These are phyloP conservation scores for Ormyrus labotus DNA, from an alignment of 2,888 invertebrate genomes.

Conservation along the genomic window DNA sequence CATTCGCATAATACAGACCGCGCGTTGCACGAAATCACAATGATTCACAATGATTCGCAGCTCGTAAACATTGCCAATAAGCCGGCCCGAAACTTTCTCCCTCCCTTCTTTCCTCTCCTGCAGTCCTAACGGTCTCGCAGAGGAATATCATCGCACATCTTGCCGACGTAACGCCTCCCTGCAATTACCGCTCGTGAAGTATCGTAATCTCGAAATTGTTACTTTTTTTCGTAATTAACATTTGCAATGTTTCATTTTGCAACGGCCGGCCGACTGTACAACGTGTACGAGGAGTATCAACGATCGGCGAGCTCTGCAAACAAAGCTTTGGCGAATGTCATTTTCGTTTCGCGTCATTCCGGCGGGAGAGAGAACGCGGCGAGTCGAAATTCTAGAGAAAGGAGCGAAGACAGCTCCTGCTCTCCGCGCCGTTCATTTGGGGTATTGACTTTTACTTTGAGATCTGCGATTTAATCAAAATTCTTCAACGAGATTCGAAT, in stretches of 20 bases:
- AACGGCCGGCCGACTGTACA: constrained; percentile 16
- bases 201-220: constrained; percentile 58
- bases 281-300: not conserved
- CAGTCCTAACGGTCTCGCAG: constrained; percentile 23
- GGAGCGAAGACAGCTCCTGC: too few relatives aligned
- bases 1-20: constrained; percentile 12
- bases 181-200: constrained; percentile 51
- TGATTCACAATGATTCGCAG: constrained; percentile 56
- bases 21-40: not conserved
- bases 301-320: not conserved
- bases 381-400: not conserved
- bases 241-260: constrained; percentile 57
- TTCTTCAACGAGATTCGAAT: too few relatives aligned
- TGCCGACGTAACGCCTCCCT: constrained; percentile 44
- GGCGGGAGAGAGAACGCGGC: too few relatives aligned
- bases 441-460: too few relatives aligned
- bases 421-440: too few relatives aligned
- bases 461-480: too few relatives aligned
- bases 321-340: constrained; percentile 39
- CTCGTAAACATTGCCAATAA: constrained; percentile 51
- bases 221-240: constrained; percentile 59
- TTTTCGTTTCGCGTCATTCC: constrained; percentile 13
- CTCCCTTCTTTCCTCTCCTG: not conserved
- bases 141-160: constrained; percentile 51
- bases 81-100: constrained; percentile 49